Evolutionary conservation across 2,888 invertebrate genomes (phyloP), one percentile per base, ranked within the genome.

Genomic region (Mythimna pallens): DNA sequence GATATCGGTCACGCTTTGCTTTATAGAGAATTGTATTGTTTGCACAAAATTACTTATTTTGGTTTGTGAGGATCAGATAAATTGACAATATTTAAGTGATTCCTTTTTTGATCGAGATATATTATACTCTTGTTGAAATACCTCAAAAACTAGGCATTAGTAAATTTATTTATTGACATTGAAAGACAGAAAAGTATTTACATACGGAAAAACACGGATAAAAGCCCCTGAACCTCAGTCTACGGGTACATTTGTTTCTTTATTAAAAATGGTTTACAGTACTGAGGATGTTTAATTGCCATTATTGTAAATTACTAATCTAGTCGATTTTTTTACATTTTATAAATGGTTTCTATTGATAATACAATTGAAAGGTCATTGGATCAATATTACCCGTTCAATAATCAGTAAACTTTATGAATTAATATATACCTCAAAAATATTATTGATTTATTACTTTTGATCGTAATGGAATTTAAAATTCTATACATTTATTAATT

Each of bases 401-500:
- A 77, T 77, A 47, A 65, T 71, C 64, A 71, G 66, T 72, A 68
- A 82, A 71, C 20, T 62, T 79, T 64, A 66, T 78, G 78, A 78
- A 80, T 80, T 71, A 75, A 78, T 76, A 69, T 78, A 73, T 76
- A 76, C 77, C 70, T 76, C 81, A 81, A 76, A 81, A 78, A 66
- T 81, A 78, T 78, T 76, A 78, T 69, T 81, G 81, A 76, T 77
- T 69, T 78, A 78, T 73, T 78, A 73, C 12, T 79, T 82, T 55
- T 70, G 80, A 79, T 79, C 65, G 50, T 74, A 81, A 65, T 74
- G 74, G 70, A 80, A 79, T 81, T 79, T 79, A 74, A 83, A 70
- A 59, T 68, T 67, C 74, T 79, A 82, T 79, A 67, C 70, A 65
- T 79, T 62, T 40, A 70, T 65, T 77, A 65, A 65, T 77, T 70